These are phyloP conservation scores for Microtus oregoni DNA, from an alignment of 2,113 vertebrate genomes.

Conservation along the genomic window DNA sequence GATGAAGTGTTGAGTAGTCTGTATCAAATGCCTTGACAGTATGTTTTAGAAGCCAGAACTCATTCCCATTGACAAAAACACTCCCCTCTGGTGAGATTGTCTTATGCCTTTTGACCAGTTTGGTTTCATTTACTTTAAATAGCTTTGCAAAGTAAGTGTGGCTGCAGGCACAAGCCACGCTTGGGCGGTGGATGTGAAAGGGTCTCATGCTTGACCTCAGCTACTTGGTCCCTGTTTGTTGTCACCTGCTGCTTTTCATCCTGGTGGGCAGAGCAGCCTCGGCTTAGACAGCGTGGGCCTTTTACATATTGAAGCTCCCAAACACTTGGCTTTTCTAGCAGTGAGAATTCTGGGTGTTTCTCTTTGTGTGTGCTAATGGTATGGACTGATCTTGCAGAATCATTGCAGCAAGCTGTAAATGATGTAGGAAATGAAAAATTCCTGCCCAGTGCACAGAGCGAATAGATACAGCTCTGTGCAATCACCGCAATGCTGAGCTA, in stretches of 20 bases:
- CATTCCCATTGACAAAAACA: not conserved
- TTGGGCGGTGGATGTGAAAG: constrained; percentile 31
- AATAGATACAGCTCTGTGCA: constrained; percentile 69
- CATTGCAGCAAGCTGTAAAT: constrained; percentile 85
- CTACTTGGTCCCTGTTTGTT: not conserved
- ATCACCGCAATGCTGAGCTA: constrained; percentile 61
- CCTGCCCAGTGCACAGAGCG: constrained; percentile 75
- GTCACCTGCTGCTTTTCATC: not conserved
- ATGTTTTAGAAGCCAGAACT: constrained; percentile 63
- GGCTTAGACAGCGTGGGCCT: not conserved
- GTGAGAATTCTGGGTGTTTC: constrained; percentile 59
- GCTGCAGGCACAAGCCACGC: not conserved
- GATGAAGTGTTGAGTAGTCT: constrained; percentile 7
- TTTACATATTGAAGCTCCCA: not conserved
- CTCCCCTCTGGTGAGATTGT: not conserved
- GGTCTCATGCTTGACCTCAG: not conserved
- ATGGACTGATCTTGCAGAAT: constrained; percentile 80
- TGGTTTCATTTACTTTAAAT: constrained; percentile 68
- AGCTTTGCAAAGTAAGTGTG: constrained; percentile 63
- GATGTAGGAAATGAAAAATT: constrained; percentile 88
- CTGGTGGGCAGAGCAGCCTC: not conserved
- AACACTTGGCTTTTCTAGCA: constrained; percentile 62
- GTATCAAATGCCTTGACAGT: constrained; percentile 62
- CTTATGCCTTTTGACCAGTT: constrained; percentile 41
- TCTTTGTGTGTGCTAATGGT: constrained; percentile 74